Percentiles rank a stretch among this genome's conserved stretches.
These are phyloP conservation scores for Cecropterus lyciades DNA, from an alignment of 1,140 invertebrate species.

Conservation along the genomic window DNA sequence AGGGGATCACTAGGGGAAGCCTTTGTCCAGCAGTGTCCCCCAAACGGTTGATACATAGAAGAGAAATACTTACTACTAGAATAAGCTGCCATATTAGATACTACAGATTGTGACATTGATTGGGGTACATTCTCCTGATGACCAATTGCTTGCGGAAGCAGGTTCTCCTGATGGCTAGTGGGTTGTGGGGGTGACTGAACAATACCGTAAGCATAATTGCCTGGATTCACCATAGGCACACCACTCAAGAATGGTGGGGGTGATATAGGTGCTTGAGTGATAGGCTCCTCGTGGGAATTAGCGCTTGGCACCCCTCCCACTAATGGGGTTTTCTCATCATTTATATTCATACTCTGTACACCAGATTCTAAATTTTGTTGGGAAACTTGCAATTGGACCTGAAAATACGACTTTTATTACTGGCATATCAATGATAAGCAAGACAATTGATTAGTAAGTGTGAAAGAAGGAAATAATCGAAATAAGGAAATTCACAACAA, in stretches of 20 bases:
- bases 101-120: conserved; percentile 61
- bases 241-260: conserved; percentile 79
- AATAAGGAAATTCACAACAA: no score
- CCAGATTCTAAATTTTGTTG: conserved; percentile 50
- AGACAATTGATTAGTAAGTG: no score
- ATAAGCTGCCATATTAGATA: conserved; percentile 77
- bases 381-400: conserved; percentile 49
- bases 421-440: no score
- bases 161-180: conserved; percentile 17
- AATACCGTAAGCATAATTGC: conserved; percentile 38
- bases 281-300: conserved; percentile 40
- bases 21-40: no score
- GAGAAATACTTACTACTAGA: conserved; percentile 73
- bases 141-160: conserved; percentile 13
- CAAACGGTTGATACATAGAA: conserved; percentile 41
- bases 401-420: conserved; percentile 26
- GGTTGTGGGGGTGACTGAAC: conserved; percentile 20
- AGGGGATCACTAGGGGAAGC: no score
- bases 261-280: conserved; percentile 40
- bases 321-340: conserved; percentile 57
- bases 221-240: conserved; percentile 81
- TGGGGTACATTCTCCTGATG: conserved; percentile 37
- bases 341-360: conserved; percentile 60
- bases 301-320: conserved; percentile 45
- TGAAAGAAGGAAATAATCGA: no score